Percentiles rank a stretch among this genome's conserved stretches.
Evolutionary conservation across 2,888 invertebrate species (phyloP).

Genomic region (Dioctria rufipes): DNA sequence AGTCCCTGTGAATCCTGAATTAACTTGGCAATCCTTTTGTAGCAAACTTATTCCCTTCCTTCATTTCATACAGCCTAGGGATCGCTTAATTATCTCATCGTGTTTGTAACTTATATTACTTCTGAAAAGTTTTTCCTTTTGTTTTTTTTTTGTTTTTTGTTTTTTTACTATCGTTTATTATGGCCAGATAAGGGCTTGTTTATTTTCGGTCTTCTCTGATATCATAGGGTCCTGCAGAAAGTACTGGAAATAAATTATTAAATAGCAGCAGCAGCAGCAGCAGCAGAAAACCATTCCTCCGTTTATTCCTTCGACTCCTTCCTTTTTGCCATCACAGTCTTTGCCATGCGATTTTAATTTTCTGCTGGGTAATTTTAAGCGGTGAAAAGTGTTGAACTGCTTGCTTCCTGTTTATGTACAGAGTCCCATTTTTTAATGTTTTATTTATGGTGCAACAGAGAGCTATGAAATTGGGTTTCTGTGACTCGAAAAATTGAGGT

Average conservation of each 20-base stretch:
- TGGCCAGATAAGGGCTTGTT: constrained; percentile 58
- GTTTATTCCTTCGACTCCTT: constrained; percentile 51
- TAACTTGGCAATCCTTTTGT: background rate
- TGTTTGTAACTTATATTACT: constrained; percentile 59
- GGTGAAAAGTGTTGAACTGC: constrained; percentile 37
- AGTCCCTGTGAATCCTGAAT: constrained; percentile 9
- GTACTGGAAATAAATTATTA: constrained; percentile 57
- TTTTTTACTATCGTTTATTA: constrained; percentile 59
- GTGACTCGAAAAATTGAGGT: constrained; percentile 21
- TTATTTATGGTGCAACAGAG: constrained; percentile 44
- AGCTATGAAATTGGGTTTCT: constrained; percentile 43
- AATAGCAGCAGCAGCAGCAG: constrained; percentile 46
- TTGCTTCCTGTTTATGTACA: constrained; percentile 3
- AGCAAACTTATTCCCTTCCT: background rate
- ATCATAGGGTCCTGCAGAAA: constrained; percentile 10
- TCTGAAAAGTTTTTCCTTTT: constrained; percentile 50
- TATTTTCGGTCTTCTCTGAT: constrained; percentile 47
- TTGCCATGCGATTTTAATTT: constrained; percentile 58
- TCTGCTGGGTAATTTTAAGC: constrained; percentile 58
- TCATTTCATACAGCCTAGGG: constrained; percentile 9
- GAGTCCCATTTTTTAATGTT: constrained; percentile 37
- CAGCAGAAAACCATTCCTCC: constrained; percentile 24
- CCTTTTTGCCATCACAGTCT: constrained; percentile 52
- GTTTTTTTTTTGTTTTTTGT: no score
- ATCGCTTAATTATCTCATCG: constrained; percentile 57